Conservation (phyloP, 2,888 invertebrate species). For the Ceriagrion tenellum region DNA sequence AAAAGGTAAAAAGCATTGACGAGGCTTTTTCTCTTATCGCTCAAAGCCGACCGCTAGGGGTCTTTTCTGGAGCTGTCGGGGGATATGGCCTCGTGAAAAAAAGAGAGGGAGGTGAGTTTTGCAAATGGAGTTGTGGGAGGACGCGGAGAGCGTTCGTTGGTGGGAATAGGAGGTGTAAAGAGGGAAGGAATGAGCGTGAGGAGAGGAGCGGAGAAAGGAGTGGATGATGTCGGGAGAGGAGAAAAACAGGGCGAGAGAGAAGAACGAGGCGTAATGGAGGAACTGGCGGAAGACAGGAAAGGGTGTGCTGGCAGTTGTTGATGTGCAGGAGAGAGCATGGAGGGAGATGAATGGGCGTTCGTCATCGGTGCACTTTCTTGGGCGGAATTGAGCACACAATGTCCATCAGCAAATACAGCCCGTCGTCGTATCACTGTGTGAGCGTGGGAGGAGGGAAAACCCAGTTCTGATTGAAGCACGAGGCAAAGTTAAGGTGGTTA, state of each 20-base stretch:
- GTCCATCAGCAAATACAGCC: neutral
- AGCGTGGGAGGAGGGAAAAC: too few relatives aligned
- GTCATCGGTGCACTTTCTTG: neutral
- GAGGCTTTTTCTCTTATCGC: slow-evolving; percentile 66
- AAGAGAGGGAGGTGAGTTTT: neutral
- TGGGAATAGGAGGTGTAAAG: neutral
- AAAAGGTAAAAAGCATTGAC: slow-evolving; percentile 67
- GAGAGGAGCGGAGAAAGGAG: neutral
- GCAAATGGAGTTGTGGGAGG: slow-evolving; percentile 59
- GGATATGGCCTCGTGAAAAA: slow-evolving; percentile 18
- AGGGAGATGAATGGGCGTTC: neutral
- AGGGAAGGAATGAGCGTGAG: neutral
- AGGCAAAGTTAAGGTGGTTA: too few relatives aligned
- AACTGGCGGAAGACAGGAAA: neutral
- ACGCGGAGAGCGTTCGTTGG: neutral
- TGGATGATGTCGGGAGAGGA: neutral
- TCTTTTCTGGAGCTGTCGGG: slow-evolving; percentile 61
- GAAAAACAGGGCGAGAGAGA: neutral
- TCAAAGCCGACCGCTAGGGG: slow-evolving; percentile 60
- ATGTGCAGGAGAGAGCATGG: neutral
- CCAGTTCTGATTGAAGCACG: too few relatives aligned
- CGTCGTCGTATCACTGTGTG: too few relatives aligned
- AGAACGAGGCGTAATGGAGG: neutral
- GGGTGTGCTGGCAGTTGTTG: neutral
- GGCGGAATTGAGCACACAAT: neutral